Base-by-base conservation (phyloP, 2,888 invertebrate species). In the Morpho deidamia region DNA sequence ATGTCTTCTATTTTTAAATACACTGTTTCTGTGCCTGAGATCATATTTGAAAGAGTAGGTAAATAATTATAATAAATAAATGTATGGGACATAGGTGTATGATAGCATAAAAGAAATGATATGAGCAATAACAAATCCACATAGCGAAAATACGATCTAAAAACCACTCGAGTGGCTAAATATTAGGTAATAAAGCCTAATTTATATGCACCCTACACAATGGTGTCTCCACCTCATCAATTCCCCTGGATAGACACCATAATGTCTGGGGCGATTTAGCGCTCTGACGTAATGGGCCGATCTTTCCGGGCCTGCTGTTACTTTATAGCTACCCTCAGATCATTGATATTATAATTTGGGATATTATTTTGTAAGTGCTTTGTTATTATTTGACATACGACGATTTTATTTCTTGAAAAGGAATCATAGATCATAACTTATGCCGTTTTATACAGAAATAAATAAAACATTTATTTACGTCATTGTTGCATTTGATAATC, bases 181-280 rank as follows among this genome's bases (percentile, higher is more conserved):
- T 50, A 56, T 55, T 44, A 56, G 42, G 14, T 53, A 53, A 55
- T 34, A 66, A 61, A 55, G 48, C 47, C 53, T 33, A 59, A 63
- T 61, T 56, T 59, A 61, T 71, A 60, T 69, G 51, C 73, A 72
- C 74, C 71, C 70, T 66, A 71, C 51, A 59, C 50, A 51, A 56
- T 54, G 63, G 63, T 70, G 72, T 74, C 74, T 72, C 77, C 74
- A 74, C 77, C 70, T 78, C 78, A 79, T 83, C 78, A 76, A 81
- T 83, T 77, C 72, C 68, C 68, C 69, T 70, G 73, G 76, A 75
- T 70, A 54, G 69, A 74, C 63, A 71, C 69, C 63, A 66, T 72
- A 72, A 74, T 72, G 72, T 77, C 73, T 69, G 71, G 58, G 69
- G 79, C 69, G 74, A 78, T 72, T 76, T 74, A 72, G 72, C 76